Percentiles rank a stretch among this genome's conserved stretches.
Conservation (phyloP, 2,797 vertebrate species). For the Cuculus canorus region DNA sequence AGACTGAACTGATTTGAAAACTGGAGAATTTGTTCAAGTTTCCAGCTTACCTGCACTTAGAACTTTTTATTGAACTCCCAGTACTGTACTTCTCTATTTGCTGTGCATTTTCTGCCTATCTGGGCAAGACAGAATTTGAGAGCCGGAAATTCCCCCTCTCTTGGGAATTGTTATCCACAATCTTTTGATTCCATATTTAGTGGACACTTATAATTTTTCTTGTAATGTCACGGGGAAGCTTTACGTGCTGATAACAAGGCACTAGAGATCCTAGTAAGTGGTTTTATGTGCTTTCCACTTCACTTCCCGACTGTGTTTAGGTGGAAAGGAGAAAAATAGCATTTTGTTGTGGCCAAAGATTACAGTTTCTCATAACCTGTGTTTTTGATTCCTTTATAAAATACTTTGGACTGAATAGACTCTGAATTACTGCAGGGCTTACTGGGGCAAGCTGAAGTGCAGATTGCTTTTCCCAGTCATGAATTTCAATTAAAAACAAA, state of each 20-base stretch:
- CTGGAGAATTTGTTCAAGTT: background rate
- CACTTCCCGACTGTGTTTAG: background rate
- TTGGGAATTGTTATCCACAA: background rate
- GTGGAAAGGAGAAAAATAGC: slow-evolving; percentile 29
- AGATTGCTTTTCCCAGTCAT: slow-evolving; percentile 21
- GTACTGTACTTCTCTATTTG: background rate
- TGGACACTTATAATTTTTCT: slow-evolving; percentile 41
- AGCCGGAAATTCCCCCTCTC: slow-evolving; percentile 19
- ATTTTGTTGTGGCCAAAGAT: slow-evolving; percentile 7
- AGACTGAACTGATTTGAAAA: slow-evolving; percentile 26
- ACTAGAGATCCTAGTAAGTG: background rate
- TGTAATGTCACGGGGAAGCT: slow-evolving; percentile 30
- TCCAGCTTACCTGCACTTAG: background rate
- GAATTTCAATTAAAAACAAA: slow-evolving; percentile 31
- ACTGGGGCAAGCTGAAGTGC: background rate
- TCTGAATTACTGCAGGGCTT: slow-evolving; percentile 25
- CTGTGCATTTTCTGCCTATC: slow-evolving; percentile 14
- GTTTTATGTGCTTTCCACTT: slow-evolving; percentile 38
- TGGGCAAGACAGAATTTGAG: background rate
- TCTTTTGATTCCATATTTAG: slow-evolving; percentile 53
- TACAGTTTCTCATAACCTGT: background rate
- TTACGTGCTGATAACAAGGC: slow-evolving; percentile 47
- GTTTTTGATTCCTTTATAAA: slow-evolving; percentile 44
- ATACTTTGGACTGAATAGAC: background rate
- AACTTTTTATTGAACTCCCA: background rate